Percentiles rank a stretch among this genome's conserved stretches.
These are phyloP conservation scores for Pemphigus obesinymphae DNA, from an alignment of 1,140 invertebrate genomes.

Conservation along the genomic window DNA sequence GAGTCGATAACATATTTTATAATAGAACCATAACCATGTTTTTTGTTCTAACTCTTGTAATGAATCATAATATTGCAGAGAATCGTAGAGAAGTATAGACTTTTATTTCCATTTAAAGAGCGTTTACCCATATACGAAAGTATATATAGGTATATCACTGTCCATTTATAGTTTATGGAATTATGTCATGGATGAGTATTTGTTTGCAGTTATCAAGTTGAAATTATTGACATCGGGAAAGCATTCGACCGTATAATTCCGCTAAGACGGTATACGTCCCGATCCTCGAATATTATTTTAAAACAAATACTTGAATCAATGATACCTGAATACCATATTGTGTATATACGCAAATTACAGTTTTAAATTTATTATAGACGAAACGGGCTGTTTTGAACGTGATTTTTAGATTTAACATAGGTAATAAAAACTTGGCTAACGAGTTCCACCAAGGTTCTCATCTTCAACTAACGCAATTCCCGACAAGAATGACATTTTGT, in stretches of 20 bases:
- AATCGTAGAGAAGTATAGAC: not conserved
- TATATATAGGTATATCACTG: not conserved
- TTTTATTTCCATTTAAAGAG: not conserved
- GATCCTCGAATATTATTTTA: not conserved
- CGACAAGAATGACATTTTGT: conserved; percentile 1
- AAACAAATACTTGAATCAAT: not conserved
- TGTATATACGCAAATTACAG: not conserved
- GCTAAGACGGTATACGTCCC: no score
- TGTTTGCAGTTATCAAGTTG: not conserved
- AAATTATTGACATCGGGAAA: not conserved
- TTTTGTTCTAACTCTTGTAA: no score
- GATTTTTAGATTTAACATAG: conserved; percentile 8
- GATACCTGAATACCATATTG: no score
- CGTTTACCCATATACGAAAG: no score
- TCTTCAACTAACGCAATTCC: not conserved
- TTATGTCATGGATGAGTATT: not conserved
- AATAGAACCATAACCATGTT: no score
- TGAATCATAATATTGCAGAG: not conserved
- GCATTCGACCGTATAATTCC: not conserved
- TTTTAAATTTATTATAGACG: not conserved
- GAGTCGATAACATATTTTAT: no score
- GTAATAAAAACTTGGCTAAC: not conserved
- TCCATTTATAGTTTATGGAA: not conserved
- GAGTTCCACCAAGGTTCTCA: conserved; percentile 9
- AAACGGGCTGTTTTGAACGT: not conserved